Conservation (phyloP, 2,113 vertebrate species). For the Ciconia stormi region DNA sequence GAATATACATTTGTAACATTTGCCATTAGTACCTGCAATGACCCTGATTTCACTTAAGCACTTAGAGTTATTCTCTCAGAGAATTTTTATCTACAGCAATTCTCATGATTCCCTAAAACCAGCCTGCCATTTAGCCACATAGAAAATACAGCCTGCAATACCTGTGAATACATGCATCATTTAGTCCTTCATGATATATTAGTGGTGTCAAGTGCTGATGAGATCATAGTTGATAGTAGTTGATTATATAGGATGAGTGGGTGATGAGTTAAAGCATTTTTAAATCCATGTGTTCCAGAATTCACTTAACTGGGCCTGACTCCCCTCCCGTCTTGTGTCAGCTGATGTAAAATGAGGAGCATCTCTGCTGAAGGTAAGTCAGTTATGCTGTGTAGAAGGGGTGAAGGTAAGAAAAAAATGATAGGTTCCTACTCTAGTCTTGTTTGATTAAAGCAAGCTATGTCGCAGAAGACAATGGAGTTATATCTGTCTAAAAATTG, state of each 20-base stretch:
- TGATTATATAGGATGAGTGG: background rate
- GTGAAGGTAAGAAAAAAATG: background rate
- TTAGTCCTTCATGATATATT: background rate
- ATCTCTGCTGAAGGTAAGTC: background rate
- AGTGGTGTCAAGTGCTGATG: background rate
- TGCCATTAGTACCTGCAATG: background rate
- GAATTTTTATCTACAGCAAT: background rate
- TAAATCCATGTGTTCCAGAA: conserved; percentile 29
- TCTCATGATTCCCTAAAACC: background rate
- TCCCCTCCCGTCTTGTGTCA: background rate
- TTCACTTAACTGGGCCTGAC: background rate
- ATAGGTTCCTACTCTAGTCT: background rate
- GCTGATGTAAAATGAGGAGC: background rate
- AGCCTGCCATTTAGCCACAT: background rate
- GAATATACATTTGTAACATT: background rate
- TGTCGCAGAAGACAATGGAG: background rate
- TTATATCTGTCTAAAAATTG: background rate
- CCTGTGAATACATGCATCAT: background rate
- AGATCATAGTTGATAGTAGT: background rate
- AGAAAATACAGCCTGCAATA: background rate
- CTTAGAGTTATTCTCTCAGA: background rate
- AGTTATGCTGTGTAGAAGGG: background rate
- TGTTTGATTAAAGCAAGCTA: background rate
- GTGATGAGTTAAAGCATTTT: conserved; percentile 1
- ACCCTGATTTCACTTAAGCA: background rate